phyloP scores from a whole-genome alignment of 2,113 vertebrate genomes.

The Delphinus delphis region DNA sequence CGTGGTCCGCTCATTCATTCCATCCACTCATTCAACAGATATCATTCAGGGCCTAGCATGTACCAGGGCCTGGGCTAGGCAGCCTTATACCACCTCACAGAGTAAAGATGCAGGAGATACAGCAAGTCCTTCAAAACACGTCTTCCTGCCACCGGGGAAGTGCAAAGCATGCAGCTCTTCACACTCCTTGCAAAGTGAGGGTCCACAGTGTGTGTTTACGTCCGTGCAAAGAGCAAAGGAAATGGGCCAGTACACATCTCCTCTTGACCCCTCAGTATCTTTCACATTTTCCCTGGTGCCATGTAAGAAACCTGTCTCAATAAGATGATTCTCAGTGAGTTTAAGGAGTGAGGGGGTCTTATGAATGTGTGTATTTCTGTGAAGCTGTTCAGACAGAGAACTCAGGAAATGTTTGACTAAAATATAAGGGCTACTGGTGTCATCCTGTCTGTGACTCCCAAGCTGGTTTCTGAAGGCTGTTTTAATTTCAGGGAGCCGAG shows the following conservation, averaged over 20 bases:
- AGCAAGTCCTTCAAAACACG: neutral
- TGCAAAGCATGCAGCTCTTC: neutral
- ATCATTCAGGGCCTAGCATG: neutral
- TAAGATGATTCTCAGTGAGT: neutral
- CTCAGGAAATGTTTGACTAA: neutral
- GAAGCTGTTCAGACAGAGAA: neutral
- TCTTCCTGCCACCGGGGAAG: neutral
- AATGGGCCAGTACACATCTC: accelerated
- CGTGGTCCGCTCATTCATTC: neutral
- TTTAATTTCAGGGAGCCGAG: neutral
- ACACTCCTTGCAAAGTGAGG: neutral
- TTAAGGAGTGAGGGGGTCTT: neutral
- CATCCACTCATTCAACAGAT: neutral
- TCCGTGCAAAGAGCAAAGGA: neutral
- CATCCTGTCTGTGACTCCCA: neutral
- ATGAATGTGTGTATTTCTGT: neutral
- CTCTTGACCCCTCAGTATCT: neutral
- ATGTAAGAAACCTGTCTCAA: neutral
- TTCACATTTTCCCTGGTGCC: too few species aligned
- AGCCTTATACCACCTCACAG: neutral
- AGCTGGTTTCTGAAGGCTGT: neutral
- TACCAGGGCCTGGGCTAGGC: neutral
- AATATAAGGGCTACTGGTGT: neutral
- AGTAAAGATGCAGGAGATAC: neutral
- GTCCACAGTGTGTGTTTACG: accelerated